Evolutionary conservation across 2,888 invertebrate genomes (phyloP), one percentile per base, ranked within the genome.

Genomic region (Zaprionus obscuricornis): DNA sequence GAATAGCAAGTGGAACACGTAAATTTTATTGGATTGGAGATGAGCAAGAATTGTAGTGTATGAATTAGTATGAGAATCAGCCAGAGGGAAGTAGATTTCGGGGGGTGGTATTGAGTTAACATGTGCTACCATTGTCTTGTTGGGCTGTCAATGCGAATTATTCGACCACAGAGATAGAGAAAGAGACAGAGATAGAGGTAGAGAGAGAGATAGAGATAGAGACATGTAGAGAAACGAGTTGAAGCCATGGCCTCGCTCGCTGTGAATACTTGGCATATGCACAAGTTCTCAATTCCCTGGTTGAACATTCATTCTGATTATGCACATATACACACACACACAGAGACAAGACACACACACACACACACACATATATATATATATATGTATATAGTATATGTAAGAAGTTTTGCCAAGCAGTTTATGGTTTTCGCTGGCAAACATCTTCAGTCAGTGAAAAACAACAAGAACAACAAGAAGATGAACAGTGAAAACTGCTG

Each of bases 291-390:
- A 86, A 88, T 87, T 88, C 87, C 87, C 87, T 59, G 43, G 88
- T 50, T 68, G 79, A 87, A 88, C 88, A 88, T 88, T 88, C 85
- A 88, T 88, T 88, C 87, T 86, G 88, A 88, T 88, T 88, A 88
- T 88, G 78, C 77, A 76, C 64, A 85, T 58, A 65, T 51, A 24
- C 33, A 49, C 14, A 47, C 49, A 52, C 39, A 49, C 20, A 26
- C 55, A n/a, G n/a, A n/a, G n/a, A n/a, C n/a, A n/a, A n/a, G n/a
- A n/a, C n/a, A n/a, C n/a, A 63, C 37, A 66, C 52, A 60, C 40
- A 40, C 8, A 31, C 13, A 59, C 42, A 40, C 7, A 50, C n/a
- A 16, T 26, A 26, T 8, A 11, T 4, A 17, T 7, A 20, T 10
- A 54, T 8, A 55, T 49, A 55, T 71, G 26, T 39, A n/a, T 13